Base-by-base conservation (phyloP, 2,113 vertebrate species). In the Sarotherodon lohbergeri region DNA sequence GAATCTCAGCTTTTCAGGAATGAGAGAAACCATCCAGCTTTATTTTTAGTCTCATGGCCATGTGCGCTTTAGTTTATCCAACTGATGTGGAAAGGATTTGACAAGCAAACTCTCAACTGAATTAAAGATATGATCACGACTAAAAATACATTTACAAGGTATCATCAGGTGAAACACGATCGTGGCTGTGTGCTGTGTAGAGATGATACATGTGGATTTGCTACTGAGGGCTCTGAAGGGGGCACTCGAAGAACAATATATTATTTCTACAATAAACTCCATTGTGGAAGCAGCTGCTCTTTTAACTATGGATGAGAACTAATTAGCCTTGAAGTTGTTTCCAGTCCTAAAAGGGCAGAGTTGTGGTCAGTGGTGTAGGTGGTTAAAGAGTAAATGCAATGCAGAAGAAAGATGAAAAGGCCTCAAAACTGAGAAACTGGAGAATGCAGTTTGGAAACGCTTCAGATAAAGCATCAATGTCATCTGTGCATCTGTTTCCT, bases 1-100 rank as follows among this genome's bases (percentile, higher is more conserved):
- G 22, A 46, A 10, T 7, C 24, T 7, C 27, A 43, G 71, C 71
- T 76, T 76, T 50, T 76, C 71, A 29, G 71, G 71, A 76, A 29
- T 19, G 24, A 29, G 8, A 3, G 13, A 14, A 68, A 68, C 34
- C 39, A 1, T 43, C 12, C 9, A 50, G 71, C 71, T 0, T 0
- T 76, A 50, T 4, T 76, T 50, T 76, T 50, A 76, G 41, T 43
- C 46, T 32, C 9, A 0, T 50, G 43, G 43, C 22, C 71, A 29
- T 7, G 16, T 76, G 43, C 1, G 4, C 46, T 76, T 50, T 48
- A 0, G 16, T 50, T 76, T 50, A 32, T 12, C 43, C 16, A 32
- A 5, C 43, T 11, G 43, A 50, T 50, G 71, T 1, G 41, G 41
- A 2, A 48, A 19, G 3, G 43, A 11, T 76, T 19, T 76, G 5